Percentiles rank a stretch among this genome's conserved stretches.
Evolutionary conservation across 1,140 invertebrate species (phyloP).

Genomic region (Chrysoperla carnea): DNA sequence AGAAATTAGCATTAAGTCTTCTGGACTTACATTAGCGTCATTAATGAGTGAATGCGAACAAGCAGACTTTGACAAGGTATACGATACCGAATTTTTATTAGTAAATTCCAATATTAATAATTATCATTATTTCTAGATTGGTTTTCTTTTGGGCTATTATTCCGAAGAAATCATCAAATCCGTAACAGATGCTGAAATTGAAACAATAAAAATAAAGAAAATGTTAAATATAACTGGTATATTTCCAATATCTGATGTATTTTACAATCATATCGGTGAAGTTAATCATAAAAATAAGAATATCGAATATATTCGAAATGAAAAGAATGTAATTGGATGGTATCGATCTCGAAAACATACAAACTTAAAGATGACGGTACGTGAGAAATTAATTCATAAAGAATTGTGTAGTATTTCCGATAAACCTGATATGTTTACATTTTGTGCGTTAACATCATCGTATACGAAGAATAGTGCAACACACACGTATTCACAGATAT

Average conservation of each 20-base stretch:
- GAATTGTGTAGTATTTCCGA: slow-evolving; percentile 3
- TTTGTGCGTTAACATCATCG: not conserved
- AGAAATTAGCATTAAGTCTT: slow-evolving; percentile 5
- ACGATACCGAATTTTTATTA: slow-evolving; percentile 3
- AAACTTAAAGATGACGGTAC: slow-evolving; percentile 27
- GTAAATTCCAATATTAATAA: not conserved
- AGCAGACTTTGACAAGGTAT: slow-evolving; percentile 34
- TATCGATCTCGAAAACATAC: slow-evolving; percentile 35
- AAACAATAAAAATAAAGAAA: slow-evolving; percentile 32
- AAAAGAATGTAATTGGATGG: slow-evolving; percentile 38
- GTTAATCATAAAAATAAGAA: slow-evolving; percentile 29
- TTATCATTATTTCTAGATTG: slow-evolving; percentile 31
- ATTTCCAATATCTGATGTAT: slow-evolving; percentile 28
- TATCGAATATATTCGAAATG: slow-evolving; percentile 26
- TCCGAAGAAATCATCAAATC: slow-evolving; percentile 38
- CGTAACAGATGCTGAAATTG: slow-evolving; percentile 41
- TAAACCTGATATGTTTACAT: not conserved
- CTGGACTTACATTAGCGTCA: slow-evolving; percentile 38
- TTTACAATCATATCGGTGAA: slow-evolving; percentile 32
- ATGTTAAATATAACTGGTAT: slow-evolving; percentile 37
- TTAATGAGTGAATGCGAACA: slow-evolving; percentile 42
- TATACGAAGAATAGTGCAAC: slow-evolving; percentile 1
- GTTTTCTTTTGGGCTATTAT: slow-evolving; percentile 41
- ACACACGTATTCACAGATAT: not conserved
- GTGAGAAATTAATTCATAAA: slow-evolving; percentile 37